These are phyloP conservation scores for Scelioninae gen. 1 DNA, from an alignment of 2,888 invertebrate genomes.

Conservation along the genomic window DNA sequence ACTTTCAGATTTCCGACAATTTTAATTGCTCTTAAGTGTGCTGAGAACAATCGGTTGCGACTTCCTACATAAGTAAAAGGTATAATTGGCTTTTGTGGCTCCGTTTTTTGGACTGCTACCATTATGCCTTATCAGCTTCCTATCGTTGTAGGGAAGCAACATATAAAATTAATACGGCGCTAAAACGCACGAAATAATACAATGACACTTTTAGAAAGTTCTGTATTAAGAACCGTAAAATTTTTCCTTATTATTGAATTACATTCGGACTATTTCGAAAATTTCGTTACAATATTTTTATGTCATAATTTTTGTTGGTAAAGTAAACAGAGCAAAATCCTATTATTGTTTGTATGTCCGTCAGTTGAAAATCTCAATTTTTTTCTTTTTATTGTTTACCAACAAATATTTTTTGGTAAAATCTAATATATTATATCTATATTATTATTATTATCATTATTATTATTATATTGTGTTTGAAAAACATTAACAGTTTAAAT, in stretches of 20 bases:
- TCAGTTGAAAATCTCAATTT: no score
- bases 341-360: no score
- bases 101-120: constrained; percentile 33
- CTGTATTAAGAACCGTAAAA: constrained; percentile 24
- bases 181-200: constrained; percentile 42
- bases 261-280: no score
- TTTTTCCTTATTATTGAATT: constrained; percentile 1
- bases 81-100: constrained; percentile 56
- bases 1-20: constrained; percentile 61
- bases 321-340: no score
- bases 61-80: constrained; percentile 55
- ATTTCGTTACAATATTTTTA: no score
- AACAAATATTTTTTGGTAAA: no score
- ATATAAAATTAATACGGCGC: constrained; percentile 45
- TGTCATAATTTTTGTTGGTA: no score
- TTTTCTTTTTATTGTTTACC: no score
- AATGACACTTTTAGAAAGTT: constrained; percentile 48
- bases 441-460: no score
- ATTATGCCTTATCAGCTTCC: constrained; percentile 55
- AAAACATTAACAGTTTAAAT: no score
- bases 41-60: constrained; percentile 53
- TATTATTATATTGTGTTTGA: no score
- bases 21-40: constrained; percentile 55
- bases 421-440: no score
- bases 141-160: constrained; percentile 36